Base-by-base conservation (phyloP, 2,888 invertebrate genomes). In the Fabriciana adippe region DNA sequence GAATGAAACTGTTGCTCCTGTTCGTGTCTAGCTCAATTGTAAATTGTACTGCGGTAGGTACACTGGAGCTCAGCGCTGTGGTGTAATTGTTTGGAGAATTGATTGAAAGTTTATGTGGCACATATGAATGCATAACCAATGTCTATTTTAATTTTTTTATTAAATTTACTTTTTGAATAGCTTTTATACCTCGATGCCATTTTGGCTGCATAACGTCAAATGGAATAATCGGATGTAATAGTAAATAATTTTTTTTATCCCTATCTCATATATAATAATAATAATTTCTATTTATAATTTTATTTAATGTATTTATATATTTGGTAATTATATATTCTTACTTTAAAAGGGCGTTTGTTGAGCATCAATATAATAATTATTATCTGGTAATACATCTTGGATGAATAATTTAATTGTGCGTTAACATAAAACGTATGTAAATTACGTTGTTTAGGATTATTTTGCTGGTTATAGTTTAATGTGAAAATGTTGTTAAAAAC, bases 1-100 rank as follows among this genome's bases (percentile, higher is more conserved):
- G 71, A 67, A 66, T 69, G 62, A 68, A 71, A 70, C 73, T 75
- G 73, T 74, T 70, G 75, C 73, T 73, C 70, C 68, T 62, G 59
- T 69, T 64, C 67, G 67, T 72, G 69, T 72, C 71, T 71, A 15
- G 55, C 57, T 60, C 62, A 26, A 63, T 64, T 60, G 63, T 62
- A 59, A 66, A 50, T 41, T 59, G 50, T 61, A 62, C 41, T 55
- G 48, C 35, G 55, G 57, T 65, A 61, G 64, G 55, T 65, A 65
- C 26, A 67, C 54, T 65, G 55, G 15, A 57, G 60, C 35, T 61
- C 57, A 56, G 55, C 59, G 59, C 62, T 61, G 60, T 64, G 50
- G 65, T 70, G 72, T 72, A 21, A 26, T 48, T 59, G 59, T 48
- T 59, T 48, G n/a, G 59, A 59, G n/a, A 47, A 47, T 47, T 59